Percentiles rank a stretch among this genome's conserved stretches.
Conservation (phyloP, 1,140 invertebrate genomes). For the Rhyacophila brunnea region DNA sequence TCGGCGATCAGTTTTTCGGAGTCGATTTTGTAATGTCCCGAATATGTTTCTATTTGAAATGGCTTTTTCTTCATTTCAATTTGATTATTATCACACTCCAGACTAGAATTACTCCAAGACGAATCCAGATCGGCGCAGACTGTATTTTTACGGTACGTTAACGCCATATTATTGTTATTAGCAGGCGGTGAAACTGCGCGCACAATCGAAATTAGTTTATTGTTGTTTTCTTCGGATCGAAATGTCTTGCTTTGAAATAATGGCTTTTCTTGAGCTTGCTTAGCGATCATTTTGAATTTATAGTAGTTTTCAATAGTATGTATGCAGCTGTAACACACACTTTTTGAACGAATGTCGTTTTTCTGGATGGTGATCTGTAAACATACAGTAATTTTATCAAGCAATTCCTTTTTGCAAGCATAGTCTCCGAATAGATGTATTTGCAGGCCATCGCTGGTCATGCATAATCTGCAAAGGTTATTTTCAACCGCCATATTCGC, state of each 20-base stretch:
- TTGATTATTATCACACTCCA: not conserved
- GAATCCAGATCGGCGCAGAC: too few species aligned
- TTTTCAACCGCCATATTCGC: not conserved
- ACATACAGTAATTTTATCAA: conserved; percentile 17
- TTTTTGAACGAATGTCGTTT: conserved; percentile 1
- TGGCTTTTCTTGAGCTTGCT: too few species aligned
- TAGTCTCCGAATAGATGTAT: conserved; percentile 22
- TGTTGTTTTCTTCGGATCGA: too few species aligned
- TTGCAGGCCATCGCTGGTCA: conserved; percentile 22
- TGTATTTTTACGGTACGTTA: too few species aligned
- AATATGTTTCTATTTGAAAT: not conserved
- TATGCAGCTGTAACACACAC: conserved; percentile 27
- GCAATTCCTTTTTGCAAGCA: conserved; percentile 13
- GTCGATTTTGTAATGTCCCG: not conserved
- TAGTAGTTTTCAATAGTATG: conserved; percentile 22
- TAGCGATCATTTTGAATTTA: conserved; percentile 20
- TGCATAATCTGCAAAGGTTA: conserved; percentile 14
- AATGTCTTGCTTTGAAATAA: too few species aligned
- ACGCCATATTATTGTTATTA: too few species aligned
- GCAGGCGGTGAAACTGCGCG: too few species aligned
- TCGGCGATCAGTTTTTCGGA: conserved; percentile 5
- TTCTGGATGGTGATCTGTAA: conserved; percentile 16
- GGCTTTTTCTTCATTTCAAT: not conserved
- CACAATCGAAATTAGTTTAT: too few species aligned
- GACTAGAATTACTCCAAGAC: too few species aligned